Evolutionary conservation across 2,113 vertebrate species (phyloP), one percentile per base, ranked within the genome.

Genomic region (Trochalopteron elliotii): DNA sequence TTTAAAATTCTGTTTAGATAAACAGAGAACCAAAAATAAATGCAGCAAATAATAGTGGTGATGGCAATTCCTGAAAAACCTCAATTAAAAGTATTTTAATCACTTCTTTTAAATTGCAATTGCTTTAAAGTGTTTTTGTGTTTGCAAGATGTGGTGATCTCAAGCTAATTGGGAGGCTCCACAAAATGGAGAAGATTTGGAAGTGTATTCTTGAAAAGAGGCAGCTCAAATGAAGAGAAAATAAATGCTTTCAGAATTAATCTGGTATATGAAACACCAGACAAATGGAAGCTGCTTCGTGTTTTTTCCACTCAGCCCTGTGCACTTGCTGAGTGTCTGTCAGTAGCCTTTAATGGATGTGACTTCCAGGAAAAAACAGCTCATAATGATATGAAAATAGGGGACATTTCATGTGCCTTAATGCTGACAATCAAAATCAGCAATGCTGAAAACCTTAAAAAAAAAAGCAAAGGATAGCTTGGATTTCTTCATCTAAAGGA

Each of bases 11-110:
- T 24, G 1, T 65, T 68, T n/a, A 69, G 8, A 33, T 31, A 67
- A 85, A 57, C 4, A 69, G 23, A 64, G 4, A 15, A 75, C 17
- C 5, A 78, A 25, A 1, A 81, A 19, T 18, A 85, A 79, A 75
- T 35, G 28, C 1, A 15, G 16, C 31, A 70, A 74, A 79, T 45
- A 61, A 30, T 21, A 47, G 13, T 21, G 12, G 4, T 0, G 1
- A 25, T 33, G n/a, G 19, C 27, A 76, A 56, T n/a, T 75, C n/a
- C 31, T 30, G 16, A 57, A 71, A 83, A 57, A 15, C 18, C 24
- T 68, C 44, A 15, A 35, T 40, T 50, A 35, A 39, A 90, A 79
- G 19, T 31, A 28, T 68, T 92, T 88, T 45, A 79, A 57, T 57
- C 6, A 59, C 23, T 82, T 78, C n/a, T 83, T 87, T 89, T 53